Evolutionary conservation across 2,888 invertebrate genomes (phyloP).

Genomic region (Tipula unca): DNA sequence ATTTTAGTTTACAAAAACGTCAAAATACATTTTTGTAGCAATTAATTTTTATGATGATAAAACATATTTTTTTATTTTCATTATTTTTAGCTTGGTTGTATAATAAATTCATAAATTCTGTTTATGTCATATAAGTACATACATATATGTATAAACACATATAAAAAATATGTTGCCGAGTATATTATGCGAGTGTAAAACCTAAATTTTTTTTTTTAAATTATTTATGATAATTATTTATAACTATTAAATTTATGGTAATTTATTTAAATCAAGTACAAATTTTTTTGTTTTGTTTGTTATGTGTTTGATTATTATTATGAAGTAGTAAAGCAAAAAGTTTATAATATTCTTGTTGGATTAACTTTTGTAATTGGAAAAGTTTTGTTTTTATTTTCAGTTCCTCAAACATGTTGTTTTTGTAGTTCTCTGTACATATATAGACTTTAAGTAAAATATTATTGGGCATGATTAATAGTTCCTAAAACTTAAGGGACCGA

Average conservation of each 20-base stretch:
- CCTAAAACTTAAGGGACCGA: no score
- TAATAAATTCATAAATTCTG: conserved; percentile 4
- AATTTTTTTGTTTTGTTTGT: not conserved
- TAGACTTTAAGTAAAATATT: no score
- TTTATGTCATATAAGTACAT: not conserved
- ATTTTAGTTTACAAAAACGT: not conserved
- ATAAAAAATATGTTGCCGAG: not conserved
- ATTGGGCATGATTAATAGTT: no score
- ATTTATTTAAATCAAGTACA: not conserved
- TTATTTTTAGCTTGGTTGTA: not conserved
- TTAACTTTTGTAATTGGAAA: conserved; percentile 4
- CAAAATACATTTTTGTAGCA: not conserved
- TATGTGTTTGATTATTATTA: not conserved
- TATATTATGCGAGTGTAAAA: not conserved
- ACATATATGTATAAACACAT: no score
- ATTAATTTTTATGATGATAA: not conserved
- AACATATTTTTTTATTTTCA: not conserved
- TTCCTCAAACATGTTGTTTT: not conserved
- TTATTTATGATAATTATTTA: not conserved
- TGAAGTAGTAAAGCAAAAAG: not conserved
- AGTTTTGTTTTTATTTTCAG: not conserved
- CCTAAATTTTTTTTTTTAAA: not conserved
- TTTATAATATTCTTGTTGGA: not conserved
- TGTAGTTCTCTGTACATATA: no score
- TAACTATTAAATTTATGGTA: conserved; percentile 8